Conservation (phyloP, 2,113 vertebrate species). For the Edolisoma coerulescens region DNA sequence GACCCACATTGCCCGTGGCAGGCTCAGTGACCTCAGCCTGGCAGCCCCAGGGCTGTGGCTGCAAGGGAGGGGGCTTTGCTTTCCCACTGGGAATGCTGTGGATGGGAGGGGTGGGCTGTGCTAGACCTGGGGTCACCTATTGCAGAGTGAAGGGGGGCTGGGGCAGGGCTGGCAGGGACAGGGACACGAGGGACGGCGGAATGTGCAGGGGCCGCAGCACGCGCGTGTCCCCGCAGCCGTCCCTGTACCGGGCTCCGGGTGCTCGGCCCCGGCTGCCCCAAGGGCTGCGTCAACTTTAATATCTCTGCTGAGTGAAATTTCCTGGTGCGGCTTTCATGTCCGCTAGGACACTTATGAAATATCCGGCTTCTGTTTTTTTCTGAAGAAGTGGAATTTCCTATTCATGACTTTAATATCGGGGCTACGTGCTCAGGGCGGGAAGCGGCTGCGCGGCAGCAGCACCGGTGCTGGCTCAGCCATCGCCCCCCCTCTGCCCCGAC, state of each 20-base stretch:
- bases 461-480: background rate
- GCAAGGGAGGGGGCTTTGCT: background rate
- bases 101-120: background rate
- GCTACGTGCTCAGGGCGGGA: conserved; percentile 13
- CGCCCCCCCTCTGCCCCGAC: background rate
- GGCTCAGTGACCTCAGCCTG: background rate
- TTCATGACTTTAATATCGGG: conserved; percentile 19
- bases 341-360: conserved; percentile 29
- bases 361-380: conserved; percentile 32
- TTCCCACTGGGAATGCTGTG: background rate
- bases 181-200: rapidly evolving
- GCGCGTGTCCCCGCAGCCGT: background rate
- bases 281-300: background rate
- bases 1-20: background rate
- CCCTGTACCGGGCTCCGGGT: background rate
- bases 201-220: rapidly evolving
- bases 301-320: conserved; percentile 47
- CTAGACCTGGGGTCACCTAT: background rate
- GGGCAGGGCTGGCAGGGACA: rapidly evolving
- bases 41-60: background rate
- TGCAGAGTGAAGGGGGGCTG: background rate
- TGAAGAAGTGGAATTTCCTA: conserved; percentile 68
- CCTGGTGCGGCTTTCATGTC: conserved; percentile 63
- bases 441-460: background rate
- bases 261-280: background rate